These are phyloP conservation scores for Agrilus planipennis DNA, from an alignment of 1,140 invertebrate genomes.

Conservation along the genomic window DNA sequence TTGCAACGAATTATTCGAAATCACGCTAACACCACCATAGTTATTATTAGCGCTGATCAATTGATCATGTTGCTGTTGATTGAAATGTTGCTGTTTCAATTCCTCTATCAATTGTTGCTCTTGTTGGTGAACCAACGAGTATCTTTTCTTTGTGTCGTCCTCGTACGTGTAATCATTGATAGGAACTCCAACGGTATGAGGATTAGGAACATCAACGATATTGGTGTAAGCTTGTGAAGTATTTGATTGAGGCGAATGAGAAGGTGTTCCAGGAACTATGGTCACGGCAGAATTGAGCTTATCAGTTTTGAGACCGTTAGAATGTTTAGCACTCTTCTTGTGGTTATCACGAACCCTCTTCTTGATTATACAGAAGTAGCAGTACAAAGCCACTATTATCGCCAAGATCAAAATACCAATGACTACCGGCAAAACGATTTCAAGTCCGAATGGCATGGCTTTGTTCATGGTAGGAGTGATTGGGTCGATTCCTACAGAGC, in stretches of 20 bases:
- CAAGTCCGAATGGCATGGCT: slow-evolving; percentile 28
- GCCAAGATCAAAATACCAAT: slow-evolving; percentile 35
- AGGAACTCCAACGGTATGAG: slow-evolving; percentile 33
- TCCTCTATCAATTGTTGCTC: slow-evolving; percentile 34
- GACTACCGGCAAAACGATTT: slow-evolving; percentile 34
- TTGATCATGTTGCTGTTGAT: slow-evolving; percentile 21
- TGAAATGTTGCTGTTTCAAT: slow-evolving; percentile 30
- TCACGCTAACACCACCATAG: slow-evolving; percentile 30
- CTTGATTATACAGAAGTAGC: slow-evolving; percentile 36
- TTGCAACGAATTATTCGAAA: slow-evolving; percentile 32
- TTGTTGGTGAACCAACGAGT: slow-evolving; percentile 37
- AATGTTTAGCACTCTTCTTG: slow-evolving; percentile 18
- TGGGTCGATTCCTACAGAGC: slow-evolving; percentile 20
- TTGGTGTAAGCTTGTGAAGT: slow-evolving; percentile 17
- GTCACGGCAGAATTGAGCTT: slow-evolving; percentile 31
- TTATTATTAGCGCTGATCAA: slow-evolving; percentile 19
- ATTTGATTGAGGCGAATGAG: slow-evolving; percentile 17
- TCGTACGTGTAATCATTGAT: slow-evolving; percentile 30
- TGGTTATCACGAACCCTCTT: slow-evolving; percentile 20
- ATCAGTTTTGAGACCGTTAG: slow-evolving; percentile 24
- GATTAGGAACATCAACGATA: slow-evolving; percentile 24
- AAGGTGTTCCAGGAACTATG: slow-evolving; percentile 29
- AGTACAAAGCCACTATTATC: slow-evolving; percentile 34
- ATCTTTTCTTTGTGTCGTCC: slow-evolving; percentile 37
- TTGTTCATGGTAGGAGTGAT: slow-evolving; percentile 21